phyloP scores from a whole-genome alignment of 2,888 invertebrate genomes.

The Bembecia ichneumoniformis region DNA sequence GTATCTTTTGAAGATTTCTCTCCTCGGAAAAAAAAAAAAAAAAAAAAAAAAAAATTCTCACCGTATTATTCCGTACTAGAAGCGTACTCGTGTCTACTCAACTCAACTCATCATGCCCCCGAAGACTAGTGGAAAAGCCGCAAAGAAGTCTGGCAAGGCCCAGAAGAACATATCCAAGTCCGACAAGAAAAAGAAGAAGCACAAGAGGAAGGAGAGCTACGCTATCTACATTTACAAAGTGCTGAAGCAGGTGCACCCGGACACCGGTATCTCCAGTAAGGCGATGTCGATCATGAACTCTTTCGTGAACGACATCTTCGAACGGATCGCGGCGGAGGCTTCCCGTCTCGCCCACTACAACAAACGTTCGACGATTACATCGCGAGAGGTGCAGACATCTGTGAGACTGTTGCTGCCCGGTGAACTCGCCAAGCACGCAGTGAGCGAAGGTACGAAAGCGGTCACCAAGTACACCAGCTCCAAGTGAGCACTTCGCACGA shows the following conservation, averaged over 20 bases:
- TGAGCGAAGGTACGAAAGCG: constrained; percentile 77
- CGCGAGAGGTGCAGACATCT: constrained; percentile 79
- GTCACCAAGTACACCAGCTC: constrained; percentile 72
- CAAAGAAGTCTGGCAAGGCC: constrained; percentile 69
- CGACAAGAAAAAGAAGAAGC: constrained; percentile 71
- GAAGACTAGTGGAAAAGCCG: constrained; percentile 46
- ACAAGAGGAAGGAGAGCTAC: constrained; percentile 72
- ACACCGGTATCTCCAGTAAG: constrained; percentile 60
- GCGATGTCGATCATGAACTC: constrained; percentile 81
- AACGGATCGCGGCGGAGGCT: constrained; percentile 77
- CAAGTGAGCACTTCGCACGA: constrained; percentile 22
- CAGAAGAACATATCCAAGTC: constrained; percentile 71
- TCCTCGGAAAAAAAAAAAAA: too few relatives aligned
- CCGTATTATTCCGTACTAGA: not conserved
- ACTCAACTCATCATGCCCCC: constrained; percentile 29
- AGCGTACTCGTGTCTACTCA: too few relatives aligned
- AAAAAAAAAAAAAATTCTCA: not conserved
- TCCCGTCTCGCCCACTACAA: constrained; percentile 76
- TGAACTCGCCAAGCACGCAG: constrained; percentile 79
- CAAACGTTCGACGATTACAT: constrained; percentile 77
- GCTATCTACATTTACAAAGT: constrained; percentile 76
- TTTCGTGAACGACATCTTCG: constrained; percentile 81
- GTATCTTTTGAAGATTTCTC: too few relatives aligned
- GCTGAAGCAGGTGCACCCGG: constrained; percentile 77
- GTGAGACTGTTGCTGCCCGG: constrained; percentile 77